Evolutionary conservation across 2,888 invertebrate species (phyloP).

Genomic region (Campoplex capitator): DNA sequence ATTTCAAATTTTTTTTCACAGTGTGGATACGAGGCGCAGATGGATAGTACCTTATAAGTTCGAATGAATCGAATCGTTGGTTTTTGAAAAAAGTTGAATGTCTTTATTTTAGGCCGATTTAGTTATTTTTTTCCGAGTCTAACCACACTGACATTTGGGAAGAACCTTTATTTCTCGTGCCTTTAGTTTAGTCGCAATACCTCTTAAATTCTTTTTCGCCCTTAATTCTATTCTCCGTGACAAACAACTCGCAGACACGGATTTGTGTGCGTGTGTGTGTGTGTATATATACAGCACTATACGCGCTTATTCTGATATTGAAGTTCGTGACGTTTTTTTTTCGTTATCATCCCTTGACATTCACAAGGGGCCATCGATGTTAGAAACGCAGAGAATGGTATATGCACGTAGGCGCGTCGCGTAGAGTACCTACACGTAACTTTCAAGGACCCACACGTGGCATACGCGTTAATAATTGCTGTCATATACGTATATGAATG

Average conservation of each 20-base stretch:
- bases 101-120: not conserved
- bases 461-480: constrained; percentile 33
- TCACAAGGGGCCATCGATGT: constrained; percentile 18
- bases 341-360: constrained; percentile 39
- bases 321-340: constrained; percentile 38
- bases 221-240: constrained; percentile 1
- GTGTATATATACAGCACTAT: not conserved
- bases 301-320: constrained; percentile 6
- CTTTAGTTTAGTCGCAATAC: not conserved
- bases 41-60: no score
- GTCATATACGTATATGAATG: not conserved
- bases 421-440: constrained; percentile 27
- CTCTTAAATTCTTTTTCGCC: not conserved
- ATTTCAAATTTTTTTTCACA: no score
- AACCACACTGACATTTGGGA: constrained; percentile 2
- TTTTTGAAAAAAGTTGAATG: not conserved
- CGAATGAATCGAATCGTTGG: no score
- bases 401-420: constrained; percentile 18
- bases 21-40: no score
- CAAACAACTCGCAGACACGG: constrained; percentile 24
- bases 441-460: constrained; percentile 42
- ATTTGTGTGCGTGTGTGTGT: not conserved
- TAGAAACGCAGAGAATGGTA: not conserved
- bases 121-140: not conserved
- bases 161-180: not conserved